Evolutionary conservation across 2,888 invertebrate species (phyloP).

Genomic region (Hemicrepidius hirtus): DNA sequence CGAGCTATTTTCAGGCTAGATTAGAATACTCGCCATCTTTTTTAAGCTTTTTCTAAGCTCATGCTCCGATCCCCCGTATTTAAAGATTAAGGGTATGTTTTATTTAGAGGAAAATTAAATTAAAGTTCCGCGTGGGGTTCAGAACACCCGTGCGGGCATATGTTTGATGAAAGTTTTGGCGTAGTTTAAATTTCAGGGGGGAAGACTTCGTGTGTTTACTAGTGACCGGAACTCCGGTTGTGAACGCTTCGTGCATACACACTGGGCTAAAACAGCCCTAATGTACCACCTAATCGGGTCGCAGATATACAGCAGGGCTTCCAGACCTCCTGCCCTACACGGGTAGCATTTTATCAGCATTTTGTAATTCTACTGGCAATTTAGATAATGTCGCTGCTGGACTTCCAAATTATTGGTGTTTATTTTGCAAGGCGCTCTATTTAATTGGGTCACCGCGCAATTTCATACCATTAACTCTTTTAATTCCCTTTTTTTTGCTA

Average conservation of each 20-base stretch:
- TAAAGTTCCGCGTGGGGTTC: not conserved
- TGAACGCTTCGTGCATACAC: conserved; percentile 48
- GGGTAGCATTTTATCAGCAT: conserved; percentile 42
- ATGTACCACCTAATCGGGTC: conserved; percentile 40
- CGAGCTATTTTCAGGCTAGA: conserved; percentile 18
- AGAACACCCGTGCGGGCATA: conserved; percentile 11
- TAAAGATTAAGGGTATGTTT: conserved; percentile 17
- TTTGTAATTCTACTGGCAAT: conserved; percentile 46
- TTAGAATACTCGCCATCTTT: conserved; percentile 27
- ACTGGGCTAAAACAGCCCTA: conserved; percentile 43
- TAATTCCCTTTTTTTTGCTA: conserved; percentile 59
- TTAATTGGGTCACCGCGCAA: conserved; percentile 38
- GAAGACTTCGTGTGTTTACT: conserved; percentile 37
- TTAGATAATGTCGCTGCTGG: conserved; percentile 43
- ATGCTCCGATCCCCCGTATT: not conserved
- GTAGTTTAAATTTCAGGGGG: conserved; percentile 13
- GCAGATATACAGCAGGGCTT: conserved; percentile 39
- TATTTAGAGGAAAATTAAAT: conserved; percentile 23
- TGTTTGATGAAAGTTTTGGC: conserved; percentile 35
- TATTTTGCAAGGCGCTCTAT: conserved; percentile 31
- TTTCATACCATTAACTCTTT: conserved; percentile 35
- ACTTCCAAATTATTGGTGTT: conserved; percentile 45
- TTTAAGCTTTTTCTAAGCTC: conserved; percentile 23
- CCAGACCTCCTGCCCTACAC: conserved; percentile 26
- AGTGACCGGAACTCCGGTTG: conserved; percentile 45